These are phyloP conservation scores for Carapus acus DNA, from an alignment of 2,797 vertebrate species.

Conservation along the genomic window DNA sequence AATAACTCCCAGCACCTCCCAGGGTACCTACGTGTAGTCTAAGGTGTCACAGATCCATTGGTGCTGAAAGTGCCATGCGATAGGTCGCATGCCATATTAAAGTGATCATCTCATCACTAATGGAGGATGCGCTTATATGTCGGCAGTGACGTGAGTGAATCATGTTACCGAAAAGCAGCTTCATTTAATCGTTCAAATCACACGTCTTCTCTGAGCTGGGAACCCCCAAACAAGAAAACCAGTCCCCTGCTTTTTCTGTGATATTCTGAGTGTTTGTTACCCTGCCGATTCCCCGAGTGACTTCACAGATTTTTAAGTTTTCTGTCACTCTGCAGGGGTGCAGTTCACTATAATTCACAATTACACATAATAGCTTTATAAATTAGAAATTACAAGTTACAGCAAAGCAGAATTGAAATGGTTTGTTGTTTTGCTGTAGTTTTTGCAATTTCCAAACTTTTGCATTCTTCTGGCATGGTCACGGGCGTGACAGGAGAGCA, in stretches of 20 bases:
- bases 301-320: too few species aligned
- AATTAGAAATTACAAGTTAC: too few species aligned
- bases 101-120: slow-evolving; percentile 43
- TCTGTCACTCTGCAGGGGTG: too few species aligned
- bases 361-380: too few species aligned
- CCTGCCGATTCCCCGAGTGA: too few species aligned
- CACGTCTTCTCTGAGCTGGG: background rate
- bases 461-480: slow-evolving; percentile 22
- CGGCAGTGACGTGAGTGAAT: slow-evolving; percentile 27
- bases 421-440: too few species aligned
- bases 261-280: too few species aligned
- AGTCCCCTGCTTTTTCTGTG: too few species aligned
- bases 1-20: slow-evolving; percentile 30
- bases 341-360: too few species aligned
- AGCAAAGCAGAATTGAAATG: too few species aligned
- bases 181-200: slow-evolving; percentile 5
- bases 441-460: too few species aligned
- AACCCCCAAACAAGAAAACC: too few species aligned
- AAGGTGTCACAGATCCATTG: slow-evolving; percentile 35
- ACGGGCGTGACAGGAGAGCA: slow-evolving; percentile 5
- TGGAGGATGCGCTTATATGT: slow-evolving; percentile 58
- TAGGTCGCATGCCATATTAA: slow-evolving; percentile 61
- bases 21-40: slow-evolving; percentile 38
- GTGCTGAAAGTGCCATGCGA: slow-evolving; percentile 52
- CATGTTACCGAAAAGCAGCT: slow-evolving; percentile 5